phyloP scores from a whole-genome alignment of 2,797 vertebrate species.

The Melanotaenia maccullochi region DNA sequence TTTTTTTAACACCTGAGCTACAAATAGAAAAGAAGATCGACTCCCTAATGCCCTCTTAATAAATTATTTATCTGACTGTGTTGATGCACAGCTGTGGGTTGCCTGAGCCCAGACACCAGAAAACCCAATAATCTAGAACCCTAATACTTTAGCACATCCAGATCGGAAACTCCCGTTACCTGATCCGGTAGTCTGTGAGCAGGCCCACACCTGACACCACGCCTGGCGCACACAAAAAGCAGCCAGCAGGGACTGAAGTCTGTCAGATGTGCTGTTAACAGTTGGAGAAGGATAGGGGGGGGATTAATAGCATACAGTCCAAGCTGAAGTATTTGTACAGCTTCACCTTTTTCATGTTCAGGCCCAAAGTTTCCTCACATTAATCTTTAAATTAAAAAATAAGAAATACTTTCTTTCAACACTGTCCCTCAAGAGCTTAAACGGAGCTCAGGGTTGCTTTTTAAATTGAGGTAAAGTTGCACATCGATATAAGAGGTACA shows the following conservation, averaged over 20 bases:
- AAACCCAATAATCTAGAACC: slow-evolving; percentile 31
- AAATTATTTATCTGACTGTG: slow-evolving; percentile 60
- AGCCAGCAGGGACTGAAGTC: slow-evolving; percentile 13
- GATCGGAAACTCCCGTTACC: slow-evolving; percentile 70
- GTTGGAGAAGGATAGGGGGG: not conserved
- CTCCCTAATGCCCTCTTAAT: slow-evolving; percentile 40
- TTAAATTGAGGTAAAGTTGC: too few relatives aligned
- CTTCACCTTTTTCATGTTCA: not conserved
- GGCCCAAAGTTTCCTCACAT: not conserved
- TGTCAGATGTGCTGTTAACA: slow-evolving; percentile 1
- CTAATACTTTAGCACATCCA: slow-evolving; percentile 32
- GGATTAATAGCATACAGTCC: not conserved
- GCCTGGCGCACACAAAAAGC: slow-evolving; percentile 28
- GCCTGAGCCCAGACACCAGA: slow-evolving; percentile 35
- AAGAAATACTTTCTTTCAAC: not conserved
- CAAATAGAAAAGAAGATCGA: slow-evolving; percentile 31
- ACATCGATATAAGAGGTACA: too few relatives aligned
- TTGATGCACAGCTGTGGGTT: slow-evolving; percentile 35
- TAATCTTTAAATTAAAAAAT: too few relatives aligned
- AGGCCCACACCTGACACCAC: slow-evolving; percentile 58
- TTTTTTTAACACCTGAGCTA: slow-evolving; percentile 11
- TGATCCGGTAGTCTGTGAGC: slow-evolving; percentile 53
- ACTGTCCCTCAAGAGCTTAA: not conserved
- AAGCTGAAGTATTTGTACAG: not conserved
- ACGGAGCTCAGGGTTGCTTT: not conserved